Base-by-base conservation (phyloP, 1,140 invertebrate species). In the Philotrypesis tridentata region DNA sequence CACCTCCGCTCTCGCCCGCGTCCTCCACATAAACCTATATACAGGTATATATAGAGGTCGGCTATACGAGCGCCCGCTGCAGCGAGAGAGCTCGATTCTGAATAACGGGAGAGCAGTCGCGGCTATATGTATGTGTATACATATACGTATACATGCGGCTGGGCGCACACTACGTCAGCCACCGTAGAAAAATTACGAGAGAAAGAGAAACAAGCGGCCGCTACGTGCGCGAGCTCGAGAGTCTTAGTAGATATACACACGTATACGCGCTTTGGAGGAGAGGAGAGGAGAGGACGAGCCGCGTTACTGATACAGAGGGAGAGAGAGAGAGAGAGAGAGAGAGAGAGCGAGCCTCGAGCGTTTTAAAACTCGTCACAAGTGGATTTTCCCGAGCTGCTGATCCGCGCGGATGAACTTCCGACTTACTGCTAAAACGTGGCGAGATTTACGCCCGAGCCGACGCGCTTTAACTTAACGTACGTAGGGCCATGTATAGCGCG, bases 391-490 rank as follows among this genome's bases (percentile, higher is more conserved):
- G 86, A 84, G 84, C 84, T 87, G 88, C 84, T 91, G 90, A 91
- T 91, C 90, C 91, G 87, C 82, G 84, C 83, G 89, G 86, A 89
- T 90, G 89, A 92, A 89, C 87, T 87, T 87, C 82, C 90, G 89
- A 91, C 90, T 91, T 92, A 92, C 86, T 87, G 89, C 89, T 90
- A 89, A 91, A 91, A 92, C 91, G 91, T 91, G 91, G 89, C 82
- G 87, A 91, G 91, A 92, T 91, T 92, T 92, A 91, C 88, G 87
- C 29, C 3, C 68, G 40, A 3, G 33, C 40, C 40, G 40, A 1
- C 12, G 7, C 8, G 48, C 85, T 82, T 87, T 87, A 91, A 91
- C 89, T 92, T 91, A 89, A 90, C 9, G 88, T 90, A 89, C 84
- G 83, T 87, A 86, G 87, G 21, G 23, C 60, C 12, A 21, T 8